Conservation (phyloP, 2,797 vertebrate genomes). For the Chrysolophus pictus region DNA sequence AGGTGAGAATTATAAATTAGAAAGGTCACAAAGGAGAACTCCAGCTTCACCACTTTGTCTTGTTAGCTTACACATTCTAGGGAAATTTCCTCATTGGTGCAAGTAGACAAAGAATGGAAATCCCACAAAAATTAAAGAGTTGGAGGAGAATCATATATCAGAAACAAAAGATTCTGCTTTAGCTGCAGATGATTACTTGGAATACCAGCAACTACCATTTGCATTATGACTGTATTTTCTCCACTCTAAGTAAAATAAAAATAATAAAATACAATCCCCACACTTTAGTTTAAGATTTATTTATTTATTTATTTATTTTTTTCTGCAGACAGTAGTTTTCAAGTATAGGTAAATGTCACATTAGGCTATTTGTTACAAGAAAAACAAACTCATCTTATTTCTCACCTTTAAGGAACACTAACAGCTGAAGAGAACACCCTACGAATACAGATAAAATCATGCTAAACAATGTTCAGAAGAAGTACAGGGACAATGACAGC, state of each 20-base stretch:
- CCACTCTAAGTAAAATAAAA: background rate
- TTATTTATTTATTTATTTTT: too few relatives aligned
- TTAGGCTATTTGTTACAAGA: background rate
- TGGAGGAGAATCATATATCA: background rate
- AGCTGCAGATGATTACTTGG: background rate
- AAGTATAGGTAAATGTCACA: background rate
- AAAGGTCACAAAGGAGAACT: background rate
- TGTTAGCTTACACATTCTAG: background rate
- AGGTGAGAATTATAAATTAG: background rate
- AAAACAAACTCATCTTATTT: background rate
- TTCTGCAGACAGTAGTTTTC: background rate
- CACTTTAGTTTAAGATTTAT: background rate
- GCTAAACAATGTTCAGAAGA: background rate
- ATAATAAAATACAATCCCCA: background rate
- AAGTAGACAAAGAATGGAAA: background rate
- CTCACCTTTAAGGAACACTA: background rate
- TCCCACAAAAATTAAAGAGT: background rate
- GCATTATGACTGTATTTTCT: background rate
- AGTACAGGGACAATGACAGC: background rate
- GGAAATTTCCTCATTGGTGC: background rate
- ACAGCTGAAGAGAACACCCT: background rate
- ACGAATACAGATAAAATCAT: background rate
- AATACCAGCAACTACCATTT: background rate
- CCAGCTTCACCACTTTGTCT: background rate
- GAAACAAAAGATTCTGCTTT: background rate